Conservation (phyloP, 2,113 vertebrate species). For the Pedionomus torquatus region DNA sequence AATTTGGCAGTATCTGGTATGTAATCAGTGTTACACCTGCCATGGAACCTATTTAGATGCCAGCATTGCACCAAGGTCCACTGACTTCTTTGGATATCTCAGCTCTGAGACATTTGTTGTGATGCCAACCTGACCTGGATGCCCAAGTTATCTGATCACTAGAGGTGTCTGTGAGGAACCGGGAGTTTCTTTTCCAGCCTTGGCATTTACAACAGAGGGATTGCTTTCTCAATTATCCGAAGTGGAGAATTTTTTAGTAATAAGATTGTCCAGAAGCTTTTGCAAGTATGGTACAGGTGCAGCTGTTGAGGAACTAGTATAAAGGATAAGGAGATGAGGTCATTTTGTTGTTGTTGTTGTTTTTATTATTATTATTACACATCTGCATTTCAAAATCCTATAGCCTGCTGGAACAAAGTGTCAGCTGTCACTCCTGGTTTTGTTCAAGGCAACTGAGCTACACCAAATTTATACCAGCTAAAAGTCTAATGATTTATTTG, state of each 20-base stretch:
- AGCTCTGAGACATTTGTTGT: rapidly evolving
- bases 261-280: background rate
- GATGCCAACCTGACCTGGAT: background rate
- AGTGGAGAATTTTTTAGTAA: background rate
- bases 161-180: background rate
- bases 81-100: background rate
- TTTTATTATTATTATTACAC: background rate
- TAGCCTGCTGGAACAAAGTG: background rate
- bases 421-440: background rate
- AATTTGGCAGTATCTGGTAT: background rate
- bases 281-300: background rate
- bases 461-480: background rate
- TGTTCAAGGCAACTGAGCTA: background rate
- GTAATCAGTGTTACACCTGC: background rate
- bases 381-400: background rate
- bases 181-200: background rate
- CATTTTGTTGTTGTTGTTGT: background rate
- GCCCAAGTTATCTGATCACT: background rate
- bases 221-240: background rate
- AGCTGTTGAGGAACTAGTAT: background rate
- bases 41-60: background rate
- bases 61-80: rapidly evolving
- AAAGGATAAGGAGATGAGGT: background rate
- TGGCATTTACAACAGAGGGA: background rate
- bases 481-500: background rate